These are phyloP conservation scores for Spodoptera littoralis DNA, from an alignment of 2,888 invertebrate genomes.

Conservation along the genomic window DNA sequence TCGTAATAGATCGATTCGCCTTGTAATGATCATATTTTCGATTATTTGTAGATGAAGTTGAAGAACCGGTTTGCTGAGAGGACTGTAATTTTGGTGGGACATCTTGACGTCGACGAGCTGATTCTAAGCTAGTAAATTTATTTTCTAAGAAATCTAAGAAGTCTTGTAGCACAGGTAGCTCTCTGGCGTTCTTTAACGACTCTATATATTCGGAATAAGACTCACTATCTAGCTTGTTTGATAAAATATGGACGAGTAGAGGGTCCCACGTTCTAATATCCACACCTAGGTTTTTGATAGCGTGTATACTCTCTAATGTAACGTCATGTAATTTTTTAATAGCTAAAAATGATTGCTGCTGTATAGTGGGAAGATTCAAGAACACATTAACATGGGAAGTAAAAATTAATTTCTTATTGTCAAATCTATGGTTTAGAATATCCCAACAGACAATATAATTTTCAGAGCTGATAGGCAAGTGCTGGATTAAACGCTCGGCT, in stretches of 20 bases:
- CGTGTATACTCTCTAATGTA: constrained; percentile 5
- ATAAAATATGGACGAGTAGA: not conserved
- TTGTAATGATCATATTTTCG: no score
- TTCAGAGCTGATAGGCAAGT: not conserved
- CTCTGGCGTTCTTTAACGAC: constrained; percentile 1
- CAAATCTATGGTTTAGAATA: not conserved
- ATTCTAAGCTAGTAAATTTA: not conserved
- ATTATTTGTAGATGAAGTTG: no score
- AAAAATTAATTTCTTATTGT: not conserved
- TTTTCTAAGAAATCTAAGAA: not conserved
- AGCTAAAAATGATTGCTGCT: not conserved
- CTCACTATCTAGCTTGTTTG: constrained; percentile 7
- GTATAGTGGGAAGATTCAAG: not conserved
- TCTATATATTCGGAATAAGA: constrained; percentile 10
- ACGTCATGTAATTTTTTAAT: constrained; percentile 4
- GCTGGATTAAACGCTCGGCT: not conserved
- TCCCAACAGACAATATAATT: not conserved
- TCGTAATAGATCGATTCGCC: no score
- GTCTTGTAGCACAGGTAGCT: not conserved
- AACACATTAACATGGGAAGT: not conserved
- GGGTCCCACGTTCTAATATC: constrained; percentile 6
- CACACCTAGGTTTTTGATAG: constrained; percentile 5
- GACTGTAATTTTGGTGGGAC: not conserved
- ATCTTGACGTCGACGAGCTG: not conserved
- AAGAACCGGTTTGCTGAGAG: no score